Evolutionary conservation across 2,888 invertebrate genomes (phyloP), one percentile per base, ranked within the genome.

Genomic region (Latrodectus hesperus): DNA sequence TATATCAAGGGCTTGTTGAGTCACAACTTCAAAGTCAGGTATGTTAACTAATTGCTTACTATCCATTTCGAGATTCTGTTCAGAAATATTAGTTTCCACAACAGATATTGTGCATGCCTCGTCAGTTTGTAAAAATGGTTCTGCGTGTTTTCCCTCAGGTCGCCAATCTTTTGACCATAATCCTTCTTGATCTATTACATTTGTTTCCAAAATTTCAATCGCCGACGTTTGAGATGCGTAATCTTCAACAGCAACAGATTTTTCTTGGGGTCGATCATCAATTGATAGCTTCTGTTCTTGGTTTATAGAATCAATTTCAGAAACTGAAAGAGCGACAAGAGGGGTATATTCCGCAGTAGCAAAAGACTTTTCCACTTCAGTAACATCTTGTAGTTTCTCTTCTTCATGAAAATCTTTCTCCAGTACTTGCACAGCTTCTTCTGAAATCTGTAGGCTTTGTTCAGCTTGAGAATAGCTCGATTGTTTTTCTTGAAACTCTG

Each of bases 21-120:
- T 52, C 1, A 86, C 75, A 11, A 90, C 52, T 9, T 78, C 70
- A 53, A 83, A 38, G n/a, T 79, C 53, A 14, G 89, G 88, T 26
- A 52, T 88, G 9, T 79, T 86, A 26, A 60, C 52, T 53, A 87
- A 92, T 92, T 86, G 93, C 91, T 49, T 92, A 91, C 11, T 91
- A 81, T 90, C 88, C 38, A 79, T 67, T 17, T 64, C 65, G 51
- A 89, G 38, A 22, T 72, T 82, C 78, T 90, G 86, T 83, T 90
- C 86, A 26, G 79, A 67, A 26, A 80, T 49, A n/a, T 85, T 84
- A 10, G 88, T 85, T 77, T 89, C 88, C 12, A 82, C 89, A 16
- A 85, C 68, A 38, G 83, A 80, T 12, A 89, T 86, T 14, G 53
- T 75, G 65, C 68, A 84, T 12, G 68, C 82, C 74, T 71, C 88